phyloP scores from a whole-genome alignment of 1,140 invertebrate genomes.

The Papilio polyxenes region DNA sequence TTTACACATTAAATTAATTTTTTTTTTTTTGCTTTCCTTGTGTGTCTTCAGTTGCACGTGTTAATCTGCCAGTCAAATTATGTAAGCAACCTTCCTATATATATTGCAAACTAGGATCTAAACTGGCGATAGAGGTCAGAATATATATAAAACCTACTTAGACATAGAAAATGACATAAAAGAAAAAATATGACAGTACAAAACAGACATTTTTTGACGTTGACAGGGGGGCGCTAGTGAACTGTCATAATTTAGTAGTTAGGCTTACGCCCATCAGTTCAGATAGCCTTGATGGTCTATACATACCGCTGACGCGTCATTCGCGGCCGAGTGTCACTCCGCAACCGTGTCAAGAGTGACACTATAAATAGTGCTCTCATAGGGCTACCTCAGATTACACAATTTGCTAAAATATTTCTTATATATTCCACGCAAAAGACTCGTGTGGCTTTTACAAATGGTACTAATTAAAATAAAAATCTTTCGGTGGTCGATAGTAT shows the following conservation, averaged over 20 bases:
- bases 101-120: too few species aligned
- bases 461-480: neutral
- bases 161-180: too few species aligned
- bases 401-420: neutral
- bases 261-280: too few species aligned
- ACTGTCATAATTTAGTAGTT: too few species aligned
- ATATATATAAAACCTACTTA: too few species aligned
- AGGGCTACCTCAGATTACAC: slow-evolving; percentile 12
- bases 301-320: neutral
- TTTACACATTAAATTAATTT: too few species aligned
- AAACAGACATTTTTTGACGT: too few species aligned
- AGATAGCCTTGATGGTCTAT: too few species aligned
- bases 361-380: slow-evolving; percentile 43
- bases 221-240: too few species aligned
- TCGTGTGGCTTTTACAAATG: neutral
- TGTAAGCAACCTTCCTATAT: slow-evolving; percentile 3
- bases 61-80: neutral
- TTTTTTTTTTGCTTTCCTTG: neutral
- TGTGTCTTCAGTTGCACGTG: neutral
- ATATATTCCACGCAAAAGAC: neutral
- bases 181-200: too few species aligned
- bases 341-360: slow-evolving; percentile 41
- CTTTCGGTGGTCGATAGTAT: neutral
- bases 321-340: slow-evolving; percentile 34
- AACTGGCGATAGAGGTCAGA: too few species aligned